Evolutionary conservation across 2,113 vertebrate genomes (phyloP), one percentile per base, ranked within the genome.

Genomic region (Dolichallabes microphthalmus): DNA sequence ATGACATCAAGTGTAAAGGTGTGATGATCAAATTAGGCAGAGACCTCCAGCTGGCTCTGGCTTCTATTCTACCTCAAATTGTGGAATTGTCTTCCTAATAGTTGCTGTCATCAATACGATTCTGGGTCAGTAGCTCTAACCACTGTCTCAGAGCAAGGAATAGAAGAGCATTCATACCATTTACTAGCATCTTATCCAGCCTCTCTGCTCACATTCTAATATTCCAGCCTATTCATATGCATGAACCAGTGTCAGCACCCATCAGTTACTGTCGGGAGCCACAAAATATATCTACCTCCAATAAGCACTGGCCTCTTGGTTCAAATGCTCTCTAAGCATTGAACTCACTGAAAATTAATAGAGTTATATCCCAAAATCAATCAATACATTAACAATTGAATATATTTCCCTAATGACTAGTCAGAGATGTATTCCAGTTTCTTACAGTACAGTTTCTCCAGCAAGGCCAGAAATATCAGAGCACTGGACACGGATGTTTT

Each of bases 21-120:
- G 82, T 77, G 86, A 90, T 91, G 93, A 94, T 93, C 92, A 93
- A 92, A 93, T 94, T 93, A 92, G 91, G 89, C 91, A 91, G 92
- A 92, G 93, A 92, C 89, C 90, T 88, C 90, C 89, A 87, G 86
- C 88, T 88, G 88, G 73, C 58, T 27, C 53, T 86, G 82, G 87
- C 78, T 88, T 90, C 80, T 52, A 89, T 89, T 89, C 87, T 88
- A 89, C 89, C 89, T 85, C 2, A 88, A 90, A 94, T 93, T 91
- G 89, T 93, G 63, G 73, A 52, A 74, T 74, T 71, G 85, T 92
- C 92, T 89, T 88, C 86, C 88, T 90, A 89, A 60, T 91, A 90
- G 88, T 86, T 90, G 91, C 91, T 82, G 87, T 92, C 90, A 89
- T 89, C 89, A 90, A 88, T 86, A 90, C 78, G 50, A 81, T 91